These are phyloP conservation scores for Fukomys damarensis DNA, from an alignment of 2,113 vertebrate genomes.

Conservation along the genomic window DNA sequence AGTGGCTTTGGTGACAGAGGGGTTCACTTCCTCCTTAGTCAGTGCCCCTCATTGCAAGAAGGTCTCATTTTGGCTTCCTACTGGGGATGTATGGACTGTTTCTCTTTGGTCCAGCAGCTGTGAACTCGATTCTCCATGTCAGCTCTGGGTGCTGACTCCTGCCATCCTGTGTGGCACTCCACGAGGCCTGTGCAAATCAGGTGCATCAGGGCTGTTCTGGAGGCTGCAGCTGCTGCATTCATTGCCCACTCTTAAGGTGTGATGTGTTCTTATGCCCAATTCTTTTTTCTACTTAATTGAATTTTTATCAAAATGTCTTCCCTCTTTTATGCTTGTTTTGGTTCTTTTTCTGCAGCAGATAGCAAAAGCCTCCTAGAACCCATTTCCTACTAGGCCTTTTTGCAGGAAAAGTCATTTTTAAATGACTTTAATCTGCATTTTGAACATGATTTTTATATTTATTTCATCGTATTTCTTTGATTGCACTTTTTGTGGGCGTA, in stretches of 20 bases:
- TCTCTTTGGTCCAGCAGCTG: background rate
- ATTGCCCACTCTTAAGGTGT: background rate
- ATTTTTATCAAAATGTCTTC: constrained; percentile 91
- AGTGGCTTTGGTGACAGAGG: background rate
- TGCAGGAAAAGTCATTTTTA: constrained; percentile 96
- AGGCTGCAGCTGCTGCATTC: accelerated
- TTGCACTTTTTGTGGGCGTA: constrained; percentile 83
- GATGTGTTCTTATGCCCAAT: constrained; percentile 72
- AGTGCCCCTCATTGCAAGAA: background rate
- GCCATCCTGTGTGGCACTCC: background rate
- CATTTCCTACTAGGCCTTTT: constrained; percentile 93
- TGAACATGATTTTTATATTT: constrained; percentile 88
- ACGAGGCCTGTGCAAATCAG: accelerated
- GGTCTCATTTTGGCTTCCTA: background rate
- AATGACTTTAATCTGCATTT: constrained; percentile 95
- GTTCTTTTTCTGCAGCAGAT: constrained; percentile 87
- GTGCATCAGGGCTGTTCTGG: accelerated
- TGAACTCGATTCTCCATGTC: background rate
- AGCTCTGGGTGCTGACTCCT: background rate
- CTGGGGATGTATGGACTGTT: background rate
- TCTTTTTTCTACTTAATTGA: constrained; percentile 91
- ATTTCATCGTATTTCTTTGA: constrained; percentile 88
- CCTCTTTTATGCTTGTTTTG: constrained; percentile 89
- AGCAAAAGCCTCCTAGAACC: constrained; percentile 93
- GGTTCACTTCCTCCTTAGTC: background rate